Evolutionary conservation across 2,113 vertebrate genomes (phyloP), one percentile per base, ranked within the genome.

Genomic region (Corythoichthys haematopterus): DNA sequence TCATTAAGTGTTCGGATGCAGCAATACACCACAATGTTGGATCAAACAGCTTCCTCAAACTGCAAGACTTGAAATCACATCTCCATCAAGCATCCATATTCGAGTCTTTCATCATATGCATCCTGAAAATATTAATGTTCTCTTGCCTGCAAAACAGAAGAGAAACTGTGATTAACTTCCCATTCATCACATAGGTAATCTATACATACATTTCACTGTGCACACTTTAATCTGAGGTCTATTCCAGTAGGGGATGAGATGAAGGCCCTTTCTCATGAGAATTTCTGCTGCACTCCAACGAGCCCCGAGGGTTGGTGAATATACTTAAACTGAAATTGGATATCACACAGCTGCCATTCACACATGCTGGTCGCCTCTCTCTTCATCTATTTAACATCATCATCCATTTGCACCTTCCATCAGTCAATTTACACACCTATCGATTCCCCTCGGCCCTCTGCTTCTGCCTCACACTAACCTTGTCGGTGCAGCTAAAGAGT

Each of bases 1-100:
- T 71, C 51, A 71, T 88, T 89, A 92, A 93, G 90, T 92, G 89
- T 90, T 90, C 80, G n/a, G 77, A 81, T 81, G 80, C 78, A 73
- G 78, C 69, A 76, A 68, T 33, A 1, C 65, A 77, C n/a, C 69
- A 37, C 59, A 64, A 61, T 65, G 51, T 37, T 16, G 64, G 38
- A 59, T 33, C 2, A 68, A 77, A 76, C 50, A 16, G 38, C n/a
- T 43, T 51, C 62, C 61, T 67, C 47, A 46, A 38, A 28, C 56
- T 62, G 61, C 69, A 67, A 59, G 15, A 15, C 16, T 16, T n/a
- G 57, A 36, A 13, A 35, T 15, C 55, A 35, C 35, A 14, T 37
- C 57, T 38, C 65, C 56, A 47, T 58, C 14, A 58, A 77, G 71
- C 12, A 14, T 57, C 55, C 33, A 14, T 6, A 36, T 15, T 15